Evolutionary conservation across 2,888 invertebrate genomes (phyloP), one percentile per base, ranked within the genome.

Genomic region (Prenolepis imparis): DNA sequence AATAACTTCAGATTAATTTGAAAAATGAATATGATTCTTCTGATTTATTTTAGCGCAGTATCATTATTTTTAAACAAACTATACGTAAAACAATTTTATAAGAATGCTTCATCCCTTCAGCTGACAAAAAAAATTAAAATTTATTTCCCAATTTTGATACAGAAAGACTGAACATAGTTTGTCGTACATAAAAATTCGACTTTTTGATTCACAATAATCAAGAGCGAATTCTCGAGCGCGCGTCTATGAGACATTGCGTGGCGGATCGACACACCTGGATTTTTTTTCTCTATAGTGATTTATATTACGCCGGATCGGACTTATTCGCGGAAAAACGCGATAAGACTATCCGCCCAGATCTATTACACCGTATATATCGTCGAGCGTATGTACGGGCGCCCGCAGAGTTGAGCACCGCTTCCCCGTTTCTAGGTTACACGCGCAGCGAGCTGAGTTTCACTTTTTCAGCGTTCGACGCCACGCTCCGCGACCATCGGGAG

Each of bases 401-500:
- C 86, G 90, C 86, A 84, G 91, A 90, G 93, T 94, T 94, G 94
- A 94, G 94, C 91, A 93, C 94, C 94, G 87, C 94, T 93, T 93
- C 86, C 85, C 88, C 93, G 93, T 94, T 94, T 94, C 94, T 94
- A 94, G 94, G 94, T 94, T 94, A 94, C 94, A 94, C 94, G 94
- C 94, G 94, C 94, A 94, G 93, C 94, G 94, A 93, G 93, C 92
- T 92, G 94, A 94, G 94, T 94, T 94, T 94, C 94, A 94, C 94
- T 94, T 94, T 94, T 94, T 94, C 94, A 94, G 92, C 92, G 93
- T 91, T 93, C 92, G 92, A 92, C 91, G 93, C 92, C 91, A 92
- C 91, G 91, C 92, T 91, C 92, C 91, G 91, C 92, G 90, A 92
- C 87, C 92, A 91, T 91, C 90, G 88, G 87, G 87, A 89, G 91